Evolutionary conservation across 2,113 vertebrate genomes (phyloP), one percentile per base, ranked within the genome.

Genomic region (Neopipo cinnamomea): DNA sequence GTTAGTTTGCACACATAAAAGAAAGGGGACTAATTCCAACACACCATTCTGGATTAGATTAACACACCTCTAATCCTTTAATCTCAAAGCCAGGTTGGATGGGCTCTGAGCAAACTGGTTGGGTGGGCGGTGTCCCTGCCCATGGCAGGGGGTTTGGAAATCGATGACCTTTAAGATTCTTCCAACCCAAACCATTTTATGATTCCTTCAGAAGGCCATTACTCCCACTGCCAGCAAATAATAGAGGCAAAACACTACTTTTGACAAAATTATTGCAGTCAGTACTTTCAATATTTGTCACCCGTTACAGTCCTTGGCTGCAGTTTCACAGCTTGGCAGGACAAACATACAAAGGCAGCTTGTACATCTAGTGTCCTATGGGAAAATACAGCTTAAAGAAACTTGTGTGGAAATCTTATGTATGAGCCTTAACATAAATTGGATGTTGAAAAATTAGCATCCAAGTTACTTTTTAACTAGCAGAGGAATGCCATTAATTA

Each of bases 1-100:
- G 28, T 31, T 39, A 67, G 35, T 0, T 58, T 25, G 14, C 19
- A 2, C 5, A 28, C 2, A 2, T 3, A 55, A 28, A 68, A 68
- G 15, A 84, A 77, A 83, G 30, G 27, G 7, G 8, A 75, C 13
- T 20, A 75, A 67, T 35, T 78, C 61, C 24, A 58, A n/a, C 12
- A 74, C 11, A 52, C 2, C 10, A 11, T 25, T 21, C 46, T 37
- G 35, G 31, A 39, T 56, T 35, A 44, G 8, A 42, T 37, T 22
- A 75, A 47, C 52, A 81, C 16, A 75, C 7, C 21, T 19, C 30
- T 47, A 30, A 47, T 56, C 16, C 63, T 49, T n/a, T 44, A 35
- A 63, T 30, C 22, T 42, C 72, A 77, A 63, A 77, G 4, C 8
- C 42, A 77, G 42, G 56, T 7, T 49, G 42, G 31, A 77, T 28